Percentiles rank a stretch among this genome's conserved stretches.
Conservation (phyloP, 2,797 vertebrate genomes). For the Anguilla pacifica region DNA sequence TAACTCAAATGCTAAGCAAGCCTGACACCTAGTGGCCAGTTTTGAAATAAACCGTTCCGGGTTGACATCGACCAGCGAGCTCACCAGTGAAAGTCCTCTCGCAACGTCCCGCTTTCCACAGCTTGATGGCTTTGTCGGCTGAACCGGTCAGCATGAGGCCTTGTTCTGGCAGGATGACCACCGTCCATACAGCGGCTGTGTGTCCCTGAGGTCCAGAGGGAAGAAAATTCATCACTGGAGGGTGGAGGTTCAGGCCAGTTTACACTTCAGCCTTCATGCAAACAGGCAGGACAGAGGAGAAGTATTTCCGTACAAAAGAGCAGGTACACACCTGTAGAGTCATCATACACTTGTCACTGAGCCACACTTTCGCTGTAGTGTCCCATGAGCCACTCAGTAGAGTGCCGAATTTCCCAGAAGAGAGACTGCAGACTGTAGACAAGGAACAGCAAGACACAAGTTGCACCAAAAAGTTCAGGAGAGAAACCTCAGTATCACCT, state of each 20-base stretch:
- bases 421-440: conserved; percentile 87
- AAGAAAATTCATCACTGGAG: background rate
- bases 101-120: conserved; percentile 82
- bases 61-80: conserved; percentile 20
- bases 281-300: background rate
- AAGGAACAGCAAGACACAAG: conserved; percentile 16
- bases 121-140: conserved; percentile 87
- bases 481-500: background rate
- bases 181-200: conserved; percentile 93
- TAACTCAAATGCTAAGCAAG: background rate
- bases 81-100: conserved; percentile 77
- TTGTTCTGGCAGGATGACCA: conserved; percentile 91
- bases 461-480: background rate
- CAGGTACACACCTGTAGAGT: conserved; percentile 85
- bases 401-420: conserved; percentile 95
- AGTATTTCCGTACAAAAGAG: background rate
- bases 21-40: conserved; percentile 1
- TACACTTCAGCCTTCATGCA: background rate
- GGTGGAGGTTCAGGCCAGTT: background rate
- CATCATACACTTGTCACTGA: conserved; percentile 98
- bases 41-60: background rate
- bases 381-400: conserved; percentile 98
- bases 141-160: conserved; percentile 96
- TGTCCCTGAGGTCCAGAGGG: conserved; percentile 78
- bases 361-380: conserved; percentile 95